Conservation (phyloP, 2,888 invertebrate species). For the Glyphotaelius pellucidus region DNA sequence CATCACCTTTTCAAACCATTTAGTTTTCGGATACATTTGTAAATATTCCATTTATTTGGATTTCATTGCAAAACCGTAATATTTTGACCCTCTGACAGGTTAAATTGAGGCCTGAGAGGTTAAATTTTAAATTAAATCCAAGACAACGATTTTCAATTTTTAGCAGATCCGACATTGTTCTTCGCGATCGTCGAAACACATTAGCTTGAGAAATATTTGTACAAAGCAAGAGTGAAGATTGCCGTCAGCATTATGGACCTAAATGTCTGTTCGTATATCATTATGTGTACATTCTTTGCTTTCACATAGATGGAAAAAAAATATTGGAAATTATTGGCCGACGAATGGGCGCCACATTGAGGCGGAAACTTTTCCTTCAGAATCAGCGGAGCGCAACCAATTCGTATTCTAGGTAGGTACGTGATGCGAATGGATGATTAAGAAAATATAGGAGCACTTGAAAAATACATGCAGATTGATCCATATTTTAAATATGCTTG, state of each 20-base stretch:
- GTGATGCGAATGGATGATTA: neutral
- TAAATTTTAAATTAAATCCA: too few relatives aligned
- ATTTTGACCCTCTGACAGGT: too few relatives aligned
- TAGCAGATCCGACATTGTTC: too few relatives aligned
- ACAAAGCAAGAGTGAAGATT: neutral
- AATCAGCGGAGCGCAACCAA: neutral
- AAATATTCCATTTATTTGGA: too few relatives aligned
- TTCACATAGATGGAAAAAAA: slow-evolving; percentile 2
- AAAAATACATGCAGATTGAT: neutral
- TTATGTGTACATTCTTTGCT: neutral
- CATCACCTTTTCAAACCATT: too few relatives aligned
- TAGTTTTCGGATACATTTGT: too few relatives aligned
- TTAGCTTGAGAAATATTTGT: neutral
- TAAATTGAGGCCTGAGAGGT: too few relatives aligned
- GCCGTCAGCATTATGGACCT: neutral
- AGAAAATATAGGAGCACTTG: neutral
- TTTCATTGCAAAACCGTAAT: too few relatives aligned
- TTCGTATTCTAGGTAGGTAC: neutral
- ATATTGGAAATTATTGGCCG: neutral
- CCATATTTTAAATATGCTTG: neutral
- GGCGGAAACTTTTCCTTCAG: neutral
- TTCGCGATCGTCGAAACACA: neutral
- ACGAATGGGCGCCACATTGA: neutral
- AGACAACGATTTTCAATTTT: too few relatives aligned
- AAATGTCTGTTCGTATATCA: neutral